These are phyloP conservation scores for Lepus townsendii DNA, from an alignment of 2,797 vertebrate species.

Conservation along the genomic window DNA sequence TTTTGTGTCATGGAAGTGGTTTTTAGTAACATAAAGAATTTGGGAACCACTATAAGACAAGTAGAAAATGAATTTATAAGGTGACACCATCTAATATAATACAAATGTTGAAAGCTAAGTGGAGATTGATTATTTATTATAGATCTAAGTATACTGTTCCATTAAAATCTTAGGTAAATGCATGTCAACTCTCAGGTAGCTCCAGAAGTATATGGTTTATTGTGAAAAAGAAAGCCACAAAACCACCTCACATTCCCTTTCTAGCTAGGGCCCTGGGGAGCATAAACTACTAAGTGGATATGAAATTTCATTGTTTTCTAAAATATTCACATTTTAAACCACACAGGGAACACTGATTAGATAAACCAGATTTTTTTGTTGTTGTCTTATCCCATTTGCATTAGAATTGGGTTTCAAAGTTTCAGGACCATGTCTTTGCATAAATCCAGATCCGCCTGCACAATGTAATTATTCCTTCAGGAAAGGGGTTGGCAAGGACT, in stretches of 20 bases:
- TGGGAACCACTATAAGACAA: constrained; percentile 34
- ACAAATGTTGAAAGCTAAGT: constrained; percentile 22
- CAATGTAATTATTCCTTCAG: constrained; percentile 13
- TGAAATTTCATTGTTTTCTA: constrained; percentile 60
- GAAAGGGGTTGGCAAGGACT: not conserved
- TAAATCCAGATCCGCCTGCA: constrained; percentile 34
- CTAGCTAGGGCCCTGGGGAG: not conserved
- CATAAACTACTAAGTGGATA: constrained; percentile 13
- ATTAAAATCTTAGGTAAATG: constrained; percentile 42
- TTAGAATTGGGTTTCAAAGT: constrained; percentile 53
- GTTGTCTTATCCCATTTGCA: constrained; percentile 50
- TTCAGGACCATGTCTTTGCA: constrained; percentile 29
- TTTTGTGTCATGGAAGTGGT: not conserved
- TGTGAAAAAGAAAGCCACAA: constrained; percentile 57
- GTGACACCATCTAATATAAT: constrained; percentile 10
- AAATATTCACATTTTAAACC: constrained; percentile 63
- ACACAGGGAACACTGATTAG: constrained; percentile 34
- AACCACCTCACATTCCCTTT: constrained; percentile 57
- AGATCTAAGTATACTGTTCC: not conserved
- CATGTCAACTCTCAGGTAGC: not conserved
- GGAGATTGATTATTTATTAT: constrained; percentile 42
- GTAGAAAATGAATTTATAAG: constrained; percentile 4
- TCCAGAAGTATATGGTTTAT: constrained; percentile 52
- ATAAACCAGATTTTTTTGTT: not conserved
- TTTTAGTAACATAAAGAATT: constrained; percentile 44